A percentile compares a stretch with the other conserved stretches of the same genome.
Conservation (phyloP, 2,888 invertebrate species). For the Drosophila hawaiiensis region DNA sequence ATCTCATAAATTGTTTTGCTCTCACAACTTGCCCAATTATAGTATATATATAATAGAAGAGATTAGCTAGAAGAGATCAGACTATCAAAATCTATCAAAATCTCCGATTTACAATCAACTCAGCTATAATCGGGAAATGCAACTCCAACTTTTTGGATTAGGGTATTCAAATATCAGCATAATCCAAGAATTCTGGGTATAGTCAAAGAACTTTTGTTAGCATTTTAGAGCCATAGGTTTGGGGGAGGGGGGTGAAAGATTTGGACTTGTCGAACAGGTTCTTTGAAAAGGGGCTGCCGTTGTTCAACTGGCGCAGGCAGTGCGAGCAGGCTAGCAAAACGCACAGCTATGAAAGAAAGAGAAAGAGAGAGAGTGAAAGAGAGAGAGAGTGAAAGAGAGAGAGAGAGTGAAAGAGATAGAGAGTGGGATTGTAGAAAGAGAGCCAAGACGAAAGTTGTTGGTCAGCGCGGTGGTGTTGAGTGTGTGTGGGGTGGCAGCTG, state of each 20-base stretch:
- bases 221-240: background rate
- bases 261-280: conserved; percentile 59
- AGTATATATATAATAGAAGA: background rate
- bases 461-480: background rate
- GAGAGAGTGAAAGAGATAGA: background rate
- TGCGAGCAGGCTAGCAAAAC: conserved; percentile 46
- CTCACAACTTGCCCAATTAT: too few species aligned
- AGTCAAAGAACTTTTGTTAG: conserved; percentile 19
- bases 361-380: background rate
- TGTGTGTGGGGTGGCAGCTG: conserved; percentile 14
- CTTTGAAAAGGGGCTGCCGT: conserved; percentile 28
- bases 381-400: background rate
- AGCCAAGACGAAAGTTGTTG: background rate
- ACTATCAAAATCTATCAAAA: too few species aligned
- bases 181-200: background rate
- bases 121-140: background rate
- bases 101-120: background rate
- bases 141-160: background rate
- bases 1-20: background rate
- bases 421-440: background rate
- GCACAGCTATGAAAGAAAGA: conserved; percentile 15
- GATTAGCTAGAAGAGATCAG: background rate
- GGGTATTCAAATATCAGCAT: conserved; percentile 2
- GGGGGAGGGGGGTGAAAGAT: conserved; percentile 27
- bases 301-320: conserved; percentile 3